Evolutionary conservation across 1,140 invertebrate species (phyloP).

Genomic region (Anastatus disparis): DNA sequence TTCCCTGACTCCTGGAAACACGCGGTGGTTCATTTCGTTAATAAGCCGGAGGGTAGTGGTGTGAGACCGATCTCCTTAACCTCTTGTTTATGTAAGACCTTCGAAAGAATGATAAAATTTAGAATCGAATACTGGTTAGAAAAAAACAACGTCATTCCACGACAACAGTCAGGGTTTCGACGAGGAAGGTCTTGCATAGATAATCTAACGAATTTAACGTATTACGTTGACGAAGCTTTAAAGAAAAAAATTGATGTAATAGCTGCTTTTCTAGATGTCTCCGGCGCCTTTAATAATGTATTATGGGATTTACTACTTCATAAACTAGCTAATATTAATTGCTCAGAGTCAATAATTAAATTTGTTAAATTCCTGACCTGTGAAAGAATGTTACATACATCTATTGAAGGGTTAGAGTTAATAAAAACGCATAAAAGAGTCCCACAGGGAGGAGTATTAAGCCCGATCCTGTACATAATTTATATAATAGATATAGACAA

Average conservation of each 20-base stretch:
- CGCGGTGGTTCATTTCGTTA: not conserved
- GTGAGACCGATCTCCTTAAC: conserved; percentile 7
- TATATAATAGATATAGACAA: not conserved
- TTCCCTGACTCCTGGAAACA: not conserved
- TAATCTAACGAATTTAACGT: conserved; percentile 29
- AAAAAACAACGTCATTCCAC: conserved; percentile 27
- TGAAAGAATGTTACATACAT: not conserved
- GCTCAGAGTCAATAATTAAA: not conserved
- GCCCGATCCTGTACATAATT: not conserved
- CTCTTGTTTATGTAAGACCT: not conserved
- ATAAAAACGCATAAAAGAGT: not conserved
- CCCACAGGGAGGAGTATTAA: not conserved
- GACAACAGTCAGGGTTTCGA: conserved; percentile 38
- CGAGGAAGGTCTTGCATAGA: conserved; percentile 30
- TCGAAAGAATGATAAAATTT: conserved; percentile 12
- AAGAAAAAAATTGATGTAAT: not conserved
- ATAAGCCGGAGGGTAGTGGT: not conserved
- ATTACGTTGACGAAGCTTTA: not conserved
- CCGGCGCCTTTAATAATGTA: not conserved
- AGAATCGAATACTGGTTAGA: conserved; percentile 37
- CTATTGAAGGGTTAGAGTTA: not conserved
- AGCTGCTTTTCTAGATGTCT: not conserved
- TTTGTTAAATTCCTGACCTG: not conserved
- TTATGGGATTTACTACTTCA: not conserved
- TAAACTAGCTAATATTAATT: not conserved